These are phyloP conservation scores for Psettodes erumei DNA, from an alignment of 2,113 vertebrate genomes.

Conservation along the genomic window DNA sequence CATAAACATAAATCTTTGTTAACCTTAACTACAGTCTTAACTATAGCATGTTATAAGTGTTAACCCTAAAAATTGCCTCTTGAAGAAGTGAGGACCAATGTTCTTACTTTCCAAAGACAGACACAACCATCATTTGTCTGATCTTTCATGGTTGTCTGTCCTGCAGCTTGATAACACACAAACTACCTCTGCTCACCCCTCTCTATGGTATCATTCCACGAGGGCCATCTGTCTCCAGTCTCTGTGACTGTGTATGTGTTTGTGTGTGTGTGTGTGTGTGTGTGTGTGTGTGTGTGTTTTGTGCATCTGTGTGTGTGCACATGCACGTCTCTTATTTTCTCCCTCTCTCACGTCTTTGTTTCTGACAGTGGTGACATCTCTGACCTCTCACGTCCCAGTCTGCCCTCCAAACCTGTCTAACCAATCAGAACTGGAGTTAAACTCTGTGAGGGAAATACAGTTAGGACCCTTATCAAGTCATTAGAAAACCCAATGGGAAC, in stretches of 20 bases:
- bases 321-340: slow-evolving; percentile 6
- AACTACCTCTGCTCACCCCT: not conserved
- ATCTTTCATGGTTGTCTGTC: slow-evolving; percentile 28
- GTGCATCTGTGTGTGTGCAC: not conserved
- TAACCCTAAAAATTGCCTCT: not conserved
- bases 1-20: too few relatives aligned
- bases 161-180: slow-evolving; percentile 21
- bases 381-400: slow-evolving; percentile 42
- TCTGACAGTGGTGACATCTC: slow-evolving; percentile 43
- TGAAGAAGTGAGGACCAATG: not conserved
- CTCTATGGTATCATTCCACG: slow-evolving; percentile 37
- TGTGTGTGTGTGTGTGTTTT: not conserved
- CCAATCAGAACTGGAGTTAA: slow-evolving; percentile 35
- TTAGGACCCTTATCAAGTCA: slow-evolving; percentile 41
- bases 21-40: too few relatives aligned
- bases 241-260: not conserved
- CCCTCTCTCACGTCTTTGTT: slow-evolving; percentile 3
- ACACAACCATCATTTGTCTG: slow-evolving; percentile 3
- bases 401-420: slow-evolving; percentile 26
- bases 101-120: not conserved
- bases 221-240: slow-evolving; percentile 32
- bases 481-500: slow-evolving; percentile 38
- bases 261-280: not conserved
- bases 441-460: slow-evolving; percentile 37
- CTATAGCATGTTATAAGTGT: too few relatives aligned